Evolutionary conservation across 2,797 vertebrate species (phyloP).

Genomic region (Pseudochirops corinnae): DNA sequence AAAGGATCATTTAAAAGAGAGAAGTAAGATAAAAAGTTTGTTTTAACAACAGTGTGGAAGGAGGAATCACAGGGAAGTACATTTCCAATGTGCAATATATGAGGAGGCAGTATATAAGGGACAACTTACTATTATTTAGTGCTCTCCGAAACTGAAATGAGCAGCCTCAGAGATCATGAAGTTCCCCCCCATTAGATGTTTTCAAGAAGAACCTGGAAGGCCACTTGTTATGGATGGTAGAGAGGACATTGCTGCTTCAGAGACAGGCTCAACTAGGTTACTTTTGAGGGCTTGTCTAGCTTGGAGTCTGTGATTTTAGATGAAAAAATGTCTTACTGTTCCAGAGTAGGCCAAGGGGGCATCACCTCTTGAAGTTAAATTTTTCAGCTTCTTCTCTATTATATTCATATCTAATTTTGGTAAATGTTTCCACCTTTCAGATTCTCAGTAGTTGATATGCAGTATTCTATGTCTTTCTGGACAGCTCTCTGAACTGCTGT

Average conservation of each 20-base stretch:
- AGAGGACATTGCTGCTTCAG: neutral
- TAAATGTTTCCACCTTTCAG: too few relatives aligned
- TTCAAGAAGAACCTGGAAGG: too few relatives aligned
- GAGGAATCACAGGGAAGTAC: neutral
- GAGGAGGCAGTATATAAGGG: neutral
- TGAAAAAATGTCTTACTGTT: too few relatives aligned
- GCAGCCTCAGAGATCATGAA: neutral
- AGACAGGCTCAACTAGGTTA: neutral
- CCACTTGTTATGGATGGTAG: neutral
- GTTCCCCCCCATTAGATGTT: too few relatives aligned
- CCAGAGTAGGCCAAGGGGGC: too few relatives aligned
- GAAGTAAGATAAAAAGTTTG: neutral
- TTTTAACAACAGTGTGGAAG: neutral
- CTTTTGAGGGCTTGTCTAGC: neutral
- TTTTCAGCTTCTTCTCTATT: too few relatives aligned
- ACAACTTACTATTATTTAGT: neutral
- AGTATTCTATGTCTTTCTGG: too few relatives aligned
- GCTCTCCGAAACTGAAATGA: neutral
- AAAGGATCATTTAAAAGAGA: neutral
- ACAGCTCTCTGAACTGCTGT: too few relatives aligned
- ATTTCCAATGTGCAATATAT: neutral
- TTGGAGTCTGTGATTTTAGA: neutral
- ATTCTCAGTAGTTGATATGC: too few relatives aligned
- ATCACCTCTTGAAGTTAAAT: too few relatives aligned
- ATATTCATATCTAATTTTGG: too few relatives aligned